phyloP scores from a whole-genome alignment of 2,113 vertebrate species.

The Aphyosemion australe region DNA sequence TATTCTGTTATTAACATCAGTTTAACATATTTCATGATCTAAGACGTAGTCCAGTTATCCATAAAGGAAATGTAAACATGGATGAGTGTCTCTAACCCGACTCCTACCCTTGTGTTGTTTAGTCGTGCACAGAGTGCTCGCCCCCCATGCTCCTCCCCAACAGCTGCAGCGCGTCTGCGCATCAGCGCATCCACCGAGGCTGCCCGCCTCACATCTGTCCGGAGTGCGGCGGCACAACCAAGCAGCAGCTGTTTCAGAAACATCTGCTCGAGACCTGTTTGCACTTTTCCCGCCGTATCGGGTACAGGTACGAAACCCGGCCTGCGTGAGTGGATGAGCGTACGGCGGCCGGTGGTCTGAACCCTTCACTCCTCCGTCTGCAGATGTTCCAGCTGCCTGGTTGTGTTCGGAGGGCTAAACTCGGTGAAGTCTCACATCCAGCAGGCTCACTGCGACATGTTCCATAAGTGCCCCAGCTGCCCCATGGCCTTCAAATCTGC shows the following conservation, averaged over 20 bases:
- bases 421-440: conserved; percentile 97
- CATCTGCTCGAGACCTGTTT: conserved; percentile 89
- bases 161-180: conserved; percentile 88
- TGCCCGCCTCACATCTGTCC: conserved; percentile 89
- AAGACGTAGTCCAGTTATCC: no score
- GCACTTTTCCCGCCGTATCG: conserved; percentile 91
- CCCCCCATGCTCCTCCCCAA: conserved; percentile 90
- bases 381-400: conserved; percentile 93
- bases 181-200: conserved; percentile 90
- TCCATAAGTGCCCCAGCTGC: conserved; percentile 96
- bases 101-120: not conserved
- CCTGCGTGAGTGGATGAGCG: not conserved
- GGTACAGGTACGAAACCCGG: conserved; percentile 84
- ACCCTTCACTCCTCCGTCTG: not conserved
- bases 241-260: conserved; percentile 79
- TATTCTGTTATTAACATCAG: no score
- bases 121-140: conserved; percentile 88
- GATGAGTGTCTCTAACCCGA: no score
- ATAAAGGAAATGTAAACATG: no score
- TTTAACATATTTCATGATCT: no score
- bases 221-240: conserved; percentile 87
- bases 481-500: conserved; percentile 97
- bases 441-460: conserved; percentile 92
- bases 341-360: not conserved
- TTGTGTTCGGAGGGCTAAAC: conserved; percentile 93